Conservation (phyloP, 1,140 invertebrate species). For the Diorhabda sublineata region DNA sequence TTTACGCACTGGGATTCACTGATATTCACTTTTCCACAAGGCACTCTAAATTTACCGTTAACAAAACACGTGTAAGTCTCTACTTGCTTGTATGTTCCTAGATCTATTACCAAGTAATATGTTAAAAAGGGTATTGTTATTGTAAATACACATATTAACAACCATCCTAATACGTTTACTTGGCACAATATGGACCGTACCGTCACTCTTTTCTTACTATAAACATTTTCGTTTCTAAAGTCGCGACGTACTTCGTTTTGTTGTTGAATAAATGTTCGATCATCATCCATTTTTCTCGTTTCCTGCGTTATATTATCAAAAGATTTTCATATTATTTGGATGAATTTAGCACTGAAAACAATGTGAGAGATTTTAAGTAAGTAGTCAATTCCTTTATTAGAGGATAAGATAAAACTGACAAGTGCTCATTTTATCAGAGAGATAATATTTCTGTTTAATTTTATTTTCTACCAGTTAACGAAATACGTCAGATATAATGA, state of each 20-base stretch:
- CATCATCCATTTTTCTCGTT: too few relatives aligned
- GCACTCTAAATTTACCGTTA: constrained; percentile 29
- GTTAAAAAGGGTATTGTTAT: constrained; percentile 21
- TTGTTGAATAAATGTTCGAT: not conserved
- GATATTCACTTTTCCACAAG: constrained; percentile 33
- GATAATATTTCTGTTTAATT: too few relatives aligned
- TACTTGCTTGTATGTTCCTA: constrained; percentile 2
- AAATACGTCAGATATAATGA: too few relatives aligned
- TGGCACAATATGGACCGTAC: constrained; percentile 1
- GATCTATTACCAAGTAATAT: constrained; percentile 26
- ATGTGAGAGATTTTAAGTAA: too few relatives aligned
- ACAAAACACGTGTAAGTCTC: constrained; percentile 29
- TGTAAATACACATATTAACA: constrained; percentile 11
- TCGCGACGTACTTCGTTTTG: not conserved
- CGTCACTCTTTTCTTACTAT: not conserved
- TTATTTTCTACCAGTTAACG: too few relatives aligned
- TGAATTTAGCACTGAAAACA: too few relatives aligned
- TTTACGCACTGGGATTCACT: constrained; percentile 26
- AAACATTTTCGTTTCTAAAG: not conserved
- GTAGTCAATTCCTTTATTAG: too few relatives aligned
- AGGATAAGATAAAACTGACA: too few relatives aligned
- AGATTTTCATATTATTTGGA: too few relatives aligned
- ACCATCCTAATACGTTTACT: constrained; percentile 9
- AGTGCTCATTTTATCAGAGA: too few relatives aligned
- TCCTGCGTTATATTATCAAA: too few relatives aligned